These are phyloP conservation scores for Dryococelus australis DNA, from an alignment of 2,888 invertebrate genomes.

Conservation along the genomic window DNA sequence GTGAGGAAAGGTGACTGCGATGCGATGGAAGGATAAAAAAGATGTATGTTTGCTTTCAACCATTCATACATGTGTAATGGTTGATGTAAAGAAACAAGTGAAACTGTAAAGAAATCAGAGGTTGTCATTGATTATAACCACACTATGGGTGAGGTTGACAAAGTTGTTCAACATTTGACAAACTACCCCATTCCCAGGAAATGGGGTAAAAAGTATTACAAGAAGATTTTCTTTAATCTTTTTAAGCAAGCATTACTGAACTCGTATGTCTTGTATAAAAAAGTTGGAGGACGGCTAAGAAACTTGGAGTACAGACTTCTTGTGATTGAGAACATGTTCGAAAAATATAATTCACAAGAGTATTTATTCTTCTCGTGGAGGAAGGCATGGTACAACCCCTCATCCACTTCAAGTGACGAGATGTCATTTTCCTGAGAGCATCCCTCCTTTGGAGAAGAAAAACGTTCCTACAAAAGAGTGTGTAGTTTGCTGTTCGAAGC, in stretches of 20 bases:
- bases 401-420: background rate
- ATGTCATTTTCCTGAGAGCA: background rate
- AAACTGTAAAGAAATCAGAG: too few species aligned
- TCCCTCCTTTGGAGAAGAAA: background rate
- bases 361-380: conserved; percentile 7
- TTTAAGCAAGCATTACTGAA: background rate
- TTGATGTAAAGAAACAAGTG: too few species aligned
- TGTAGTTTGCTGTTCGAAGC: background rate
- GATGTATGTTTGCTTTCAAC: too few species aligned
- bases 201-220: too few species aligned
- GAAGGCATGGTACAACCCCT: background rate
- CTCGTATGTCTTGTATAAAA: background rate
- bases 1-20: too few species aligned
- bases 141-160: background rate
- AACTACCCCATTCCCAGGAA: background rate
- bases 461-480: background rate
- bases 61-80: too few species aligned
- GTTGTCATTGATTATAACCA: background rate
- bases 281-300: background rate
- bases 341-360: background rate
- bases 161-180: background rate
- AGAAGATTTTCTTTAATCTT: background rate
- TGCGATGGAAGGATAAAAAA: too few species aligned
- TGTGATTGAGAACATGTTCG: background rate
- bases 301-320: background rate